Conservation (phyloP, 2,888 invertebrate genomes). For the Athalia circularis region DNA sequence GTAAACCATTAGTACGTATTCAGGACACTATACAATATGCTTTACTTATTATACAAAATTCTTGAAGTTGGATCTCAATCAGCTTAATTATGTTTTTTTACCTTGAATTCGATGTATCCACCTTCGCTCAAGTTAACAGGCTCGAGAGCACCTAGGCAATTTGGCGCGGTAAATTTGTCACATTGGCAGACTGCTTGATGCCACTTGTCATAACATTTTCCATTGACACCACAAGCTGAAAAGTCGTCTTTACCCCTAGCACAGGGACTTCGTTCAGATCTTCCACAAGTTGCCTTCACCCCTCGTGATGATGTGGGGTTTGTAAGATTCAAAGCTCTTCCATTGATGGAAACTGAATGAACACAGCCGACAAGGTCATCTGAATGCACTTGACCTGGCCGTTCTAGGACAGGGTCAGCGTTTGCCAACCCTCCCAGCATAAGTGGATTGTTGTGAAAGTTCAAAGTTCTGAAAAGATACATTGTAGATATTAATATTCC, state of each 20-base stretch:
- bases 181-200: conserved; percentile 83
- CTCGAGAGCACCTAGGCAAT: conserved; percentile 86
- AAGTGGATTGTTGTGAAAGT: conserved; percentile 92
- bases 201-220: conserved; percentile 91
- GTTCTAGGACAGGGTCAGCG: conserved; percentile 90
- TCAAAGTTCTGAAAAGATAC: conserved; percentile 83
- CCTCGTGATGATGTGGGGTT: conserved; percentile 84
- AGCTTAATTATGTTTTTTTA: conserved; percentile 52
- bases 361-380: conserved; percentile 97
- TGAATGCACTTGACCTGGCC: conserved; percentile 92
- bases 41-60: neutral
- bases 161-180: conserved; percentile 84
- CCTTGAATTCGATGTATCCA: conserved; percentile 84
- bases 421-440: conserved; percentile 90
- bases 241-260: conserved; percentile 68
- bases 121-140: conserved; percentile 87
- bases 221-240: conserved; percentile 79
- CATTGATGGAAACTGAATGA: conserved; percentile 92
- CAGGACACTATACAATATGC: too few relatives aligned
- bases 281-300: conserved; percentile 85
- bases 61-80: neutral
- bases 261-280: conserved; percentile 82
- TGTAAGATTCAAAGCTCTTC: conserved; percentile 87
- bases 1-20: neutral
- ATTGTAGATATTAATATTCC: conserved; percentile 51